These are phyloP conservation scores for Parotocinclus haroldoi DNA, from an alignment of 2,797 vertebrate genomes.

Conservation along the genomic window DNA sequence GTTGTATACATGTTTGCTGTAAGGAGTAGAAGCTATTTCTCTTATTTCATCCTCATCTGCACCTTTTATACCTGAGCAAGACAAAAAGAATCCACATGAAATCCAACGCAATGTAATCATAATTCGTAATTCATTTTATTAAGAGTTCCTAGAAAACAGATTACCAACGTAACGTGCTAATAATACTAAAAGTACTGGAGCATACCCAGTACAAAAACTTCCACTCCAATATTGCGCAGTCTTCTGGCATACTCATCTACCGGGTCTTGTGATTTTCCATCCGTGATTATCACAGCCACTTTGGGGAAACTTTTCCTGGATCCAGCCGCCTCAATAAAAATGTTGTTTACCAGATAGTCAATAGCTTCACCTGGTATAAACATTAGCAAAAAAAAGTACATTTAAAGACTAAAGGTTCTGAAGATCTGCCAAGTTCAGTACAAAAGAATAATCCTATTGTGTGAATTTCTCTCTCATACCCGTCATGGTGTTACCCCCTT, in stretches of 20 bases:
- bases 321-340: slow-evolving; percentile 85
- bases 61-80: slow-evolving; percentile 90
- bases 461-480: slow-evolving; percentile 55
- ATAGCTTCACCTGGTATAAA: slow-evolving; percentile 86
- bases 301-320: slow-evolving; percentile 92
- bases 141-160: neutral
- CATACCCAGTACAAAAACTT: slow-evolving; percentile 95
- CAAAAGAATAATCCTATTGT: neutral
- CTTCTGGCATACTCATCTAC: slow-evolving; percentile 90
- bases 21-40: slow-evolving; percentile 91
- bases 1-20: slow-evolving; percentile 89
- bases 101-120: slow-evolving; percentile 15
- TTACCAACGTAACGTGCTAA: neutral
- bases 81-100: slow-evolving; percentile 37
- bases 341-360: slow-evolving; percentile 86
- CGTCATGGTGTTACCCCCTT: slow-evolving; percentile 98
- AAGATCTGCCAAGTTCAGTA: neutral
- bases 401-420: neutral
- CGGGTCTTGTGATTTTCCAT: slow-evolving; percentile 97
- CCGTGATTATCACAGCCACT: slow-evolving; percentile 96
- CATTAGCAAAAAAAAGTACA: slow-evolving; percentile 8
- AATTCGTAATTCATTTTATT: too few relatives aligned
- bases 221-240: slow-evolving; percentile 90
- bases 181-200: slow-evolving; percentile 49
- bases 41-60: slow-evolving; percentile 95